Evolutionary conservation across 2,888 invertebrate species (phyloP), one percentile per base, ranked within the genome.

Genomic region (Ormia ochracea): DNA sequence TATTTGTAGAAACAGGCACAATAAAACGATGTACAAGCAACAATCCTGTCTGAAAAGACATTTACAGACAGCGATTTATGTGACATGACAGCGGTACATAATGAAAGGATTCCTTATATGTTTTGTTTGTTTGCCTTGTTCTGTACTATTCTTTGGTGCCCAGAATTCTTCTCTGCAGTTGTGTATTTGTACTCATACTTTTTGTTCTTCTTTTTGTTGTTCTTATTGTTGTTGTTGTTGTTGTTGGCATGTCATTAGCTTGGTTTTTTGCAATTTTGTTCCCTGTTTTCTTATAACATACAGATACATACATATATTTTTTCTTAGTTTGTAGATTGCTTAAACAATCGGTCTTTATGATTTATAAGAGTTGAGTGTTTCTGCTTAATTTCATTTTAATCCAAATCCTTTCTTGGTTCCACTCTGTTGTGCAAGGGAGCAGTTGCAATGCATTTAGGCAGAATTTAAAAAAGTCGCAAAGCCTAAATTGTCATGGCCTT

Each of bases 31-130:
- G 17, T 58, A 78, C 73, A 56, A 54, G 50, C 66, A 72, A 75
- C 75, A 63, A 58, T 69, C 58, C 72, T 76, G 81, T 81, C 72
- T 63, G 82, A 76, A 66, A 82, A 72, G 80, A 76, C 74, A 78
- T 77, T 78, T 78, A 78, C 79, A 79, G 81, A 79, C 78, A 81
- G 75, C 82, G 81, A 82, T 80, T 81, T 80, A 82, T 82, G 81
- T 79, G 75, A 85, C 85, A 84, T 84, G 85, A 85, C 85, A 85
- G 84, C 85, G 84, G 84, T 82, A 84, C 84, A 85, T 82, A 84
- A 84, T 84, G 84, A 85, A 84, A 84, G 85, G 84, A 84, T 83
- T 84, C 82, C 82, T 82, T 81, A 78, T 82, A 79, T 79, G 76
- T 77, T 82, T 74, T 65, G 70, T 80, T 66, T 65, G 65, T 54